Evolutionary conservation across 2,797 vertebrate genomes (phyloP).

Genomic region (Zenarchopterus dispar): DNA sequence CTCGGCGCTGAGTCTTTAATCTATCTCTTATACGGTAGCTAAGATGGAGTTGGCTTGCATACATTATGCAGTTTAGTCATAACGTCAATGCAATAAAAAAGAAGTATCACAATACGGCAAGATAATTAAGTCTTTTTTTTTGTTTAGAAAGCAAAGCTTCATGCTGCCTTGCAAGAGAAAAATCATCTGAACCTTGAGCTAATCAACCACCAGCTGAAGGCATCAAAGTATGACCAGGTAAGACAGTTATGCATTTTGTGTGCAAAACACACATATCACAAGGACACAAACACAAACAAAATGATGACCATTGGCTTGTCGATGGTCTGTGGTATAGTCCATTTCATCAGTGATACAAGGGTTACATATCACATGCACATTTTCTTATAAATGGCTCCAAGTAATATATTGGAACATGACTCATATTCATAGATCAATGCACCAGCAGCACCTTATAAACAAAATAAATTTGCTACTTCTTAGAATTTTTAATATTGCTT

Average conservation of each 20-base stretch:
- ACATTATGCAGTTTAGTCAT: slow-evolving; percentile 25
- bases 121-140: slow-evolving; percentile 13
- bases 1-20: slow-evolving; percentile 56
- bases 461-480: background rate
- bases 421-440: slow-evolving; percentile 54
- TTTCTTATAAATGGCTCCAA: slow-evolving; percentile 20
- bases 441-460: slow-evolving; percentile 26
- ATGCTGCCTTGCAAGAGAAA: slow-evolving; percentile 81
- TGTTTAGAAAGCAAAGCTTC: slow-evolving; percentile 84
- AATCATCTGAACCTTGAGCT: slow-evolving; percentile 79
- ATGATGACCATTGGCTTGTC: slow-evolving; percentile 3
- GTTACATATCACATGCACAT: background rate
- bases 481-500: background rate
- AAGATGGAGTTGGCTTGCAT: slow-evolving; percentile 46
- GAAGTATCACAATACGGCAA: slow-evolving; percentile 9
- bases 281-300: slow-evolving; percentile 7
- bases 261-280: background rate
- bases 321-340: slow-evolving; percentile 1
- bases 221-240: slow-evolving; percentile 86
- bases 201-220: slow-evolving; percentile 75
- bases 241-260: slow-evolving; percentile 9
- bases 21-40: slow-evolving; percentile 59
- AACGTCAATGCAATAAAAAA: slow-evolving; percentile 17
- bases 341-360: slow-evolving; percentile 8
- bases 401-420: slow-evolving; percentile 11